Conservation (phyloP, 2,113 vertebrate genomes). For the Apeltes quadracus region DNA sequence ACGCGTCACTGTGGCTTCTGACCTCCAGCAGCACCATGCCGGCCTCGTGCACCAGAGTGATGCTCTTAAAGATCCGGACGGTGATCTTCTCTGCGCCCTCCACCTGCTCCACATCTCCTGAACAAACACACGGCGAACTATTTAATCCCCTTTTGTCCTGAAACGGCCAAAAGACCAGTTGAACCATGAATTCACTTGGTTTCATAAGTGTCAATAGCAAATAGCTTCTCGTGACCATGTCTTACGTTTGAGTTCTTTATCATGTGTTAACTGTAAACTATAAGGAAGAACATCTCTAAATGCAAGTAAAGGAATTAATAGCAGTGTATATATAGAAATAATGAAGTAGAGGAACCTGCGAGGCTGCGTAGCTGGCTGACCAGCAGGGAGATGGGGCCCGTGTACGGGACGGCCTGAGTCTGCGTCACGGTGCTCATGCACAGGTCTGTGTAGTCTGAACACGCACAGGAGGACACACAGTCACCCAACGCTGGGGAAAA, state of each 20-base stretch:
- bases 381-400: conserved; percentile 89
- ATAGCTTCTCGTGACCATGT: too few species aligned
- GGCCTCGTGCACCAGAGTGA: conserved; percentile 91
- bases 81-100: conserved; percentile 91
- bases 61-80: conserved; percentile 90
- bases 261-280: too few species aligned
- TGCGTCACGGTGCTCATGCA: conserved; percentile 95
- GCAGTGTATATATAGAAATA: too few species aligned
- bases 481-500: conserved; percentile 4
- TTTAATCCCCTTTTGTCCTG: too few species aligned
- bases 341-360: too few species aligned
- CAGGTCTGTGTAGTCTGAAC: conserved; percentile 92
- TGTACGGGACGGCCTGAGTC: conserved; percentile 93
- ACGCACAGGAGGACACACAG: neutral
- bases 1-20: conserved; percentile 20
- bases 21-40: conserved; percentile 95
- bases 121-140: conserved; percentile 1
- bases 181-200: too few species aligned
- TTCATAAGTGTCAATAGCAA: too few species aligned
- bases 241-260: too few species aligned
- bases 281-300: too few species aligned
- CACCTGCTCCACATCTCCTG: conserved; percentile 96
- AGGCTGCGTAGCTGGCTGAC: conserved; percentile 89
- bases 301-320: too few species aligned
- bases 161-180: too few species aligned